phyloP scores from a whole-genome alignment of 1,140 invertebrate species.

The Teleogryllus occipitalis region DNA sequence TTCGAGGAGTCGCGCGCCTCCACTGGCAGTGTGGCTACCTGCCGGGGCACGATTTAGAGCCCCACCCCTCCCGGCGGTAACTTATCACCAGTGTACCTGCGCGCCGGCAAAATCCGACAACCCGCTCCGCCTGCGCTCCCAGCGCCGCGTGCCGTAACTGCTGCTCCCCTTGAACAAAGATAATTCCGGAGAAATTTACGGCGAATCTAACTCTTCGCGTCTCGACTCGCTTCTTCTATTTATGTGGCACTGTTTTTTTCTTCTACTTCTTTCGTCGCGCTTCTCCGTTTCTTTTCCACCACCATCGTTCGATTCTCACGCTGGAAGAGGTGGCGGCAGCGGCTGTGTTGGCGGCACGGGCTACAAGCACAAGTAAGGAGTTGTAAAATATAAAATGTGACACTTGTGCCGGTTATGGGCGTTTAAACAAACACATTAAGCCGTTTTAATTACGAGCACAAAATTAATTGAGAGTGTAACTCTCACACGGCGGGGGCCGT shows the following conservation, averaged over 20 bases:
- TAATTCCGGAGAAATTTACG: background rate
- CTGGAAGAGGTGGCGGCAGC: too few relatives aligned
- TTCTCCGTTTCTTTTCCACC: background rate
- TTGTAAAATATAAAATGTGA: constrained; percentile 6
- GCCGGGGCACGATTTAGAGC: too few relatives aligned
- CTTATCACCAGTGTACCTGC: too few relatives aligned
- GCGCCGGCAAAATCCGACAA: too few relatives aligned
- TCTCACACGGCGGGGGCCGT: background rate
- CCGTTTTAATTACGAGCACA: background rate
- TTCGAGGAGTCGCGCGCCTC: too few relatives aligned
- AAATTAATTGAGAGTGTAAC: constrained; percentile 5
- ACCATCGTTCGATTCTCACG: too few relatives aligned
- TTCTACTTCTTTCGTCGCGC: background rate
- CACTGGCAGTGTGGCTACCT: too few relatives aligned
- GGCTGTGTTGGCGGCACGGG: too few relatives aligned
- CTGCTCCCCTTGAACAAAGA: background rate
- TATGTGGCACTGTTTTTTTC: background rate
- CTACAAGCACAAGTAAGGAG: background rate
- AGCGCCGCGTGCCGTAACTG: background rate
- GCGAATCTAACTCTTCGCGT: background rate
- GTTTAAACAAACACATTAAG: constrained; percentile 2
- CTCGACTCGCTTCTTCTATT: background rate
- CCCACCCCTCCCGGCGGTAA: too few relatives aligned
- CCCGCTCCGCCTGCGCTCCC: too few relatives aligned
- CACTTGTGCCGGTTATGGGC: background rate